These are phyloP conservation scores for Ctenoplectra terminalis DNA, from an alignment of 1,140 invertebrate species.

Conservation along the genomic window DNA sequence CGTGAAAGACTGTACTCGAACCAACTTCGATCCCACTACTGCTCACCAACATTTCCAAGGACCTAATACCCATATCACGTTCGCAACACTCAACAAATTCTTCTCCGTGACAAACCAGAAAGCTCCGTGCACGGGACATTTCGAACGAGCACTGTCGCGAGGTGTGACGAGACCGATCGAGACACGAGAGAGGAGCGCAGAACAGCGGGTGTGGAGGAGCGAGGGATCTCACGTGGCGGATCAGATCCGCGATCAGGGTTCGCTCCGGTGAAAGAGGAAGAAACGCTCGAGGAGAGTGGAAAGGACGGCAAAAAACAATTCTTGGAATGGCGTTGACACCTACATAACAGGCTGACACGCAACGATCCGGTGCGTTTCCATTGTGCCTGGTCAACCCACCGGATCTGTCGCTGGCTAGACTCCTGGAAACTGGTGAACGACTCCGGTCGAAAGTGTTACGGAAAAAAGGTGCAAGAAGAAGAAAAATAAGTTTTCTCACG, in stretches of 20 bases:
- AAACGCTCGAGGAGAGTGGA: not conserved
- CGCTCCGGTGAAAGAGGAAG: not conserved
- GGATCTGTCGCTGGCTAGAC: not conserved
- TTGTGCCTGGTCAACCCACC: conserved; percentile 1
- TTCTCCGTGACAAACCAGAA: conserved; percentile 1
- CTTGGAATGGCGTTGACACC: conserved; percentile 70
- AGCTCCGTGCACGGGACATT: conserved; percentile 9
- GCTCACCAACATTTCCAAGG: not conserved
- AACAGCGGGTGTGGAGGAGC: not conserved
- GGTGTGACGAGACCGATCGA: conserved; percentile 10
- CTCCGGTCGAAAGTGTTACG: not conserved
- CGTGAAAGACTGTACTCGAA: too few relatives aligned
- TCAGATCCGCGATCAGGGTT: conserved; percentile 4
- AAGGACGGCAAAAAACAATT: conserved; percentile 51
- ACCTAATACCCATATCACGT: not conserved
- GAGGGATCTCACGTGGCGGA: not conserved
- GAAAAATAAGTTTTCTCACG: conserved; percentile 31
- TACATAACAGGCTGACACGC: conserved; percentile 63
- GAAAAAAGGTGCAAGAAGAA: not conserved
- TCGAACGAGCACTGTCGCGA: not conserved
- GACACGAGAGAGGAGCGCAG: conserved; percentile 1
- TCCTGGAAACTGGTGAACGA: not conserved
- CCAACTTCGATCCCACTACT: too few relatives aligned
- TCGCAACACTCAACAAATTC: conserved; percentile 1
- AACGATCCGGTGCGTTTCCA: conserved; percentile 44